These are phyloP conservation scores for Cactoblastis cactorum DNA, from an alignment of 2,888 invertebrate species.

Conservation along the genomic window DNA sequence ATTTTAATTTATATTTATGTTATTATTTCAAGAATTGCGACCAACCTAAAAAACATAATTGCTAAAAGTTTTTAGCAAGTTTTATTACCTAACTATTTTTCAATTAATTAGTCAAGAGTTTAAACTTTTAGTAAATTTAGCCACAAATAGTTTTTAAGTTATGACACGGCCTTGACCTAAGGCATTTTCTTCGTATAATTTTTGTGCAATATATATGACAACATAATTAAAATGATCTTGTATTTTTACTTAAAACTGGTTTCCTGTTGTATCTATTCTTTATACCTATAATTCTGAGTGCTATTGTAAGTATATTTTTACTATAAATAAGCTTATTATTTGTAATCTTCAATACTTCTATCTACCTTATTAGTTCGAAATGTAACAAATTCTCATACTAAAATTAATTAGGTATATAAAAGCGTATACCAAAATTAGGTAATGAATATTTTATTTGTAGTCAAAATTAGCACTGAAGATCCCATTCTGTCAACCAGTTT, in stretches of 20 bases:
- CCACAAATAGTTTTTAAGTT: not conserved
- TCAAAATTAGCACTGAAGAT: too few relatives aligned
- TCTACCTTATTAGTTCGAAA: too few relatives aligned
- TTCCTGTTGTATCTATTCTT: not conserved
- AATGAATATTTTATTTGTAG: too few relatives aligned
- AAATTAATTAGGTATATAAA: too few relatives aligned
- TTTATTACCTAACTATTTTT: too few relatives aligned
- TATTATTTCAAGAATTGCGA: not conserved
- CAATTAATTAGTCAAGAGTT: not conserved
- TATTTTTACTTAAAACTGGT: not conserved
- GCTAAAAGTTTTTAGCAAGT: not conserved
- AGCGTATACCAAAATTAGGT: too few relatives aligned
- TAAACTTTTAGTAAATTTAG: not conserved
- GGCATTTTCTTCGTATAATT: slow-evolving; percentile 35
- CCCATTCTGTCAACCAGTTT: too few relatives aligned
- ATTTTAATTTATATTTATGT: not conserved
- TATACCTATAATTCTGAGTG: not conserved
- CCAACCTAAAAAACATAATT: not conserved
- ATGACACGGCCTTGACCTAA: slow-evolving; percentile 41
- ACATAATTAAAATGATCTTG: not conserved
- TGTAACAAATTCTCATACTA: too few relatives aligned
- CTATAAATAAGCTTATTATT: too few relatives aligned
- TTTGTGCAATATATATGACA: slow-evolving; percentile 1
- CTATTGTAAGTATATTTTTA: too few relatives aligned
- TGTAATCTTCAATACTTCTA: too few relatives aligned